Evolutionary conservation across 1,140 invertebrate species (phyloP), one percentile per base, ranked within the genome.

Genomic region (Lepidurus couesii): DNA sequence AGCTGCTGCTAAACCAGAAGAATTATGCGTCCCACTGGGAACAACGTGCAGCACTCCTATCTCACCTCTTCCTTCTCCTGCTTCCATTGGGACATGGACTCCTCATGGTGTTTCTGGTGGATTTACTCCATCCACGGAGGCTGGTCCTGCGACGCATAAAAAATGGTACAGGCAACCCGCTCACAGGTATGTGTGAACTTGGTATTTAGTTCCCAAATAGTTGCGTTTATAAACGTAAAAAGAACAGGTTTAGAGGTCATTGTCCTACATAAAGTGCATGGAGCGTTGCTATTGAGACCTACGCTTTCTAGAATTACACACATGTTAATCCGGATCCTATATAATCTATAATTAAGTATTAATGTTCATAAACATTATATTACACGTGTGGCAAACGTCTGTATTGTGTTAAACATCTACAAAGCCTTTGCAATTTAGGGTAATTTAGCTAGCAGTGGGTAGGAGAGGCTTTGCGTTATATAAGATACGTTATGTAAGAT

Each of bases 151-250:
- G 7, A 77, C 76, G 21, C 44, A 13, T 1, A 47, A 47, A 26
- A 77, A 77, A 77, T 77, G 76, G 76, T 77, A 77, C 43, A 47
- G 76, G 6, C 44, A 77, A 26, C 44, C 76, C 2, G 45, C 21
- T 77, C 76, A 77, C 44, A 77, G 76, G 76, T 65, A 77, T 34
- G 76, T 77, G 44, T 77, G 21, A 24, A 26, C 13, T 24, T 75
- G 4, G 16, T 21, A 9, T 7, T 65, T 65, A 34, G 47, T 7
- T 13, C 3, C 6, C 53, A 21, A n/a, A 21, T 13, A 13, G 7
- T n/a, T 7, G 21, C n/a, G 53, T 16, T 65, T 13, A 65, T n/a
- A 65, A 65, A 16, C 53, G 13, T 4, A 65, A 65, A 65, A 65
- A 65, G 21, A 9, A 65, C 45, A 7, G 45, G 53, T 65, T 65